Percentiles rank a stretch among this genome's conserved stretches.
Evolutionary conservation across 2,888 invertebrate species (phyloP).

Genomic region (Cerceris rybyensis): DNA sequence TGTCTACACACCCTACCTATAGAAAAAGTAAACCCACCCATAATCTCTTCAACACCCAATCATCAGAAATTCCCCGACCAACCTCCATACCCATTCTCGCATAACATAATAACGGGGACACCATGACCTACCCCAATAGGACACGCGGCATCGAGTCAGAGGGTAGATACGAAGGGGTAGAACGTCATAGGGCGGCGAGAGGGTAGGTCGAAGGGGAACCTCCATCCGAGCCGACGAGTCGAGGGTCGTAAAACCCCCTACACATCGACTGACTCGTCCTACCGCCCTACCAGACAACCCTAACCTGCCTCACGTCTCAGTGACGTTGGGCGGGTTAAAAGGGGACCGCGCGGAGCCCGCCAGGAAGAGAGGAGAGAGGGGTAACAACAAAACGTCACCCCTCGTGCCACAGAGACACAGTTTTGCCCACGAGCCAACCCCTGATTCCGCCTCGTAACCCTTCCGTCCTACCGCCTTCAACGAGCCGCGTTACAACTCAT

Average conservation of each 20-base stretch:
- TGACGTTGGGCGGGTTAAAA: constrained; percentile 69
- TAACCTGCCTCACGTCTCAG: constrained; percentile 73
- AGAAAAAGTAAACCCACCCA: not conserved
- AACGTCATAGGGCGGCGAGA: constrained; percentile 22
- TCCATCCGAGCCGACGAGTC: constrained; percentile 60
- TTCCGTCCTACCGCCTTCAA: constrained; percentile 33
- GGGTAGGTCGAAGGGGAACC: constrained; percentile 47
- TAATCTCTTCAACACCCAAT: not conserved
- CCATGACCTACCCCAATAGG: constrained; percentile 69
- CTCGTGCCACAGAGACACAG: constrained; percentile 77
- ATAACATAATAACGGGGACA: constrained; percentile 72
- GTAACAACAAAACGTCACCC: constrained; percentile 62
- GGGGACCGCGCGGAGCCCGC: constrained; percentile 36
- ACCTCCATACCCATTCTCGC: constrained; percentile 37
- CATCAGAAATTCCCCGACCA: not conserved
- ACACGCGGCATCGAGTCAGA: constrained; percentile 41
- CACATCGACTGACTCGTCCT: constrained; percentile 62
- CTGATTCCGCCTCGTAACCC: constrained; percentile 39
- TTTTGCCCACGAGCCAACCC: constrained; percentile 64
- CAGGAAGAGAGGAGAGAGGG: constrained; percentile 27
- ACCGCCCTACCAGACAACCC: constrained; percentile 72
- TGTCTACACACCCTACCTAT: too few relatives aligned
- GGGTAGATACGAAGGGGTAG: constrained; percentile 44
- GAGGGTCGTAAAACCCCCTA: constrained; percentile 77
- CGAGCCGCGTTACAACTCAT: constrained; percentile 25